Conservation (phyloP, 2,888 invertebrate genomes). For the Diplazon laetatorius region DNA sequence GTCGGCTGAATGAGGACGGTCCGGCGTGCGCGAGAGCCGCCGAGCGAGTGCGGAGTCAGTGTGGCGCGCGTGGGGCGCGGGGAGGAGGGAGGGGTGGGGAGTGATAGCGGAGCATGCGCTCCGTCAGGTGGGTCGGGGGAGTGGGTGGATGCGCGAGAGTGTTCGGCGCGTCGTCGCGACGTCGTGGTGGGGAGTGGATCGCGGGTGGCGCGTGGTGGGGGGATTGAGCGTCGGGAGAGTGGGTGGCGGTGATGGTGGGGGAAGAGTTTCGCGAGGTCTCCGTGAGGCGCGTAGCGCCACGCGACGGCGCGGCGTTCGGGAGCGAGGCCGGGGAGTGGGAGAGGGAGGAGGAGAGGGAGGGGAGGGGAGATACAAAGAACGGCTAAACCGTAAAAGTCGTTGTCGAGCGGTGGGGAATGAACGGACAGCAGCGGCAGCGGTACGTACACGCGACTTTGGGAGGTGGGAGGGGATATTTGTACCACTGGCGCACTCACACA, state of each 20-base stretch:
- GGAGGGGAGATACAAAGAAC: slow-evolving; percentile 63
- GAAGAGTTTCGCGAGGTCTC: slow-evolving; percentile 80
- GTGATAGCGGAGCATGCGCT: slow-evolving; percentile 73
- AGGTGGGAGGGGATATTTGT: slow-evolving; percentile 36
- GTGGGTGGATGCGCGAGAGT: slow-evolving; percentile 39
- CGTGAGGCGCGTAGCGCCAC: slow-evolving; percentile 79
- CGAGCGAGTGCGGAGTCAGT: slow-evolving; percentile 31
- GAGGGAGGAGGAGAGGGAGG: slow-evolving; percentile 51
- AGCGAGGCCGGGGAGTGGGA: too few species aligned
- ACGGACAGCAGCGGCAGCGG: slow-evolving; percentile 36
- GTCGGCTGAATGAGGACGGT: background rate
- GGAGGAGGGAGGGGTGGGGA: too few species aligned
- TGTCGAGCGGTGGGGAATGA: slow-evolving; percentile 19
- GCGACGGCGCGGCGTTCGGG: slow-evolving; percentile 73
- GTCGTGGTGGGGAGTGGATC: slow-evolving; percentile 34
- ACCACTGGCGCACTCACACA: too few species aligned
- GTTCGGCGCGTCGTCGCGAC: too few species aligned
- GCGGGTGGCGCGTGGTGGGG: slow-evolving; percentile 39
- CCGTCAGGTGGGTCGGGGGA: slow-evolving; percentile 65
- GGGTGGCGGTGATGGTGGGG: slow-evolving; percentile 60
- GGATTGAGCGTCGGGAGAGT: slow-evolving; percentile 42
- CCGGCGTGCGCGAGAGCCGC: background rate
- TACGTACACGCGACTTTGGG: slow-evolving; percentile 13
- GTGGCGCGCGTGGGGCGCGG: slow-evolving; percentile 58
- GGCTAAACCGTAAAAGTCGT: slow-evolving; percentile 4